These are phyloP conservation scores for Drosophila merina DNA, from an alignment of 2,888 invertebrate genomes.

Conservation along the genomic window DNA sequence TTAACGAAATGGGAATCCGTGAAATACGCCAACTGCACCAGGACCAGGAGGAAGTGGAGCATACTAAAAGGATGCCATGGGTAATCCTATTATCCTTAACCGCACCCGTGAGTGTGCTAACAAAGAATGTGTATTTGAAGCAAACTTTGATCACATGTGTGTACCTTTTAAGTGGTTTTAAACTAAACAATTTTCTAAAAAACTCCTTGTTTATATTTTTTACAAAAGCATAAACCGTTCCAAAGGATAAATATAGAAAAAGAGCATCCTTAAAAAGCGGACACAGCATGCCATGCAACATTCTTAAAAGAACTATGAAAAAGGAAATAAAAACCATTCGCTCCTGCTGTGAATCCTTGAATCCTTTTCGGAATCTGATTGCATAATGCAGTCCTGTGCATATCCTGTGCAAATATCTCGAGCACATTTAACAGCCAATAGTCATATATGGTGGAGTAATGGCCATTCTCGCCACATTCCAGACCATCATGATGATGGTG, in stretches of 20 bases:
- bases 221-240: too few relatives aligned
- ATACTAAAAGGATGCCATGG: constrained; percentile 20
- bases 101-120: constrained; percentile 18
- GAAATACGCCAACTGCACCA: constrained; percentile 19
- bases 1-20: constrained; percentile 52
- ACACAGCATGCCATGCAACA: constrained; percentile 3
- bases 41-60: not conserved
- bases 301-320: constrained; percentile 37
- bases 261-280: too few relatives aligned
- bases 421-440: constrained; percentile 66
- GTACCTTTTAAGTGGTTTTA: not conserved
- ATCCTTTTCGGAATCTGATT: constrained; percentile 15
- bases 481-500: constrained; percentile 7
- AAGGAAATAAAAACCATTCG: constrained; percentile 22
- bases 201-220: too few relatives aligned
- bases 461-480: constrained; percentile 6
- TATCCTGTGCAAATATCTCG: constrained; percentile 29
- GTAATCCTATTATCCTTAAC: constrained; percentile 28
- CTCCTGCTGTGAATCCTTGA: constrained; percentile 19
- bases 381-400: constrained; percentile 33
- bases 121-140: constrained; percentile 8
- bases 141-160: not conserved
- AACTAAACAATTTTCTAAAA: not conserved
- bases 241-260: not conserved
- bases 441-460: constrained; percentile 5